These are phyloP conservation scores for Zelostemma sp. DNA, from an alignment of 1,140 invertebrate genomes.

Conservation along the genomic window DNA sequence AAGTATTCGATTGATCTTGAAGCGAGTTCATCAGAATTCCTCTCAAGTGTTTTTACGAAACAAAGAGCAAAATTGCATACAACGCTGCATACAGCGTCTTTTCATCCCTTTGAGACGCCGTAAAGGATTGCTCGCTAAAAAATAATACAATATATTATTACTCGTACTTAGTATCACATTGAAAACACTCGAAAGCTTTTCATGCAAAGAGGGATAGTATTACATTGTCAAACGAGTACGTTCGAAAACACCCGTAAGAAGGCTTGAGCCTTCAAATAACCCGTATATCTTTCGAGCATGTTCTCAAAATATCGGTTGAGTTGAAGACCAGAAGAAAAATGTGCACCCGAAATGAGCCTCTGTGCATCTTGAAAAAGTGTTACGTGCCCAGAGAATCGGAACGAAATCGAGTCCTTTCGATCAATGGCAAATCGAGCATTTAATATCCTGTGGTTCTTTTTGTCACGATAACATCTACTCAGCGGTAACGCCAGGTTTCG, in stretches of 20 bases:
- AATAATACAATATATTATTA: conserved; percentile 58
- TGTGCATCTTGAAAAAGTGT: background rate
- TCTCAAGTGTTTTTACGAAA: too few species aligned
- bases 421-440: background rate
- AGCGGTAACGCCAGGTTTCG: too few species aligned
- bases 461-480: background rate
- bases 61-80: too few species aligned
- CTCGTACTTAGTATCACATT: conserved; percentile 62
- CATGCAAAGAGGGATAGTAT: conserved; percentile 64
- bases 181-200: conserved; percentile 57
- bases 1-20: too few species aligned
- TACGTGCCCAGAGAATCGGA: background rate
- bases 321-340: conserved; percentile 24
- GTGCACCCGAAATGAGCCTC: conserved; percentile 18
- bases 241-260: conserved; percentile 66
- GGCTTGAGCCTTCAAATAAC: conserved; percentile 67
- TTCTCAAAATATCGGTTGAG: conserved; percentile 66
- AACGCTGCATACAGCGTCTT: conserved; percentile 24
- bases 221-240: conserved; percentile 69
- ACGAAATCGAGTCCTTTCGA: background rate
- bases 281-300: conserved; percentile 61
- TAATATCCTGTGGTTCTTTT: background rate
- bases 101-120: conserved; percentile 20
- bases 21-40: too few species aligned
- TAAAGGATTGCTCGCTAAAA: conserved; percentile 58